These are phyloP conservation scores for Montipora capitata DNA, from an alignment of 92 coral and sea anemone species.

Conservation along the genomic window DNA sequence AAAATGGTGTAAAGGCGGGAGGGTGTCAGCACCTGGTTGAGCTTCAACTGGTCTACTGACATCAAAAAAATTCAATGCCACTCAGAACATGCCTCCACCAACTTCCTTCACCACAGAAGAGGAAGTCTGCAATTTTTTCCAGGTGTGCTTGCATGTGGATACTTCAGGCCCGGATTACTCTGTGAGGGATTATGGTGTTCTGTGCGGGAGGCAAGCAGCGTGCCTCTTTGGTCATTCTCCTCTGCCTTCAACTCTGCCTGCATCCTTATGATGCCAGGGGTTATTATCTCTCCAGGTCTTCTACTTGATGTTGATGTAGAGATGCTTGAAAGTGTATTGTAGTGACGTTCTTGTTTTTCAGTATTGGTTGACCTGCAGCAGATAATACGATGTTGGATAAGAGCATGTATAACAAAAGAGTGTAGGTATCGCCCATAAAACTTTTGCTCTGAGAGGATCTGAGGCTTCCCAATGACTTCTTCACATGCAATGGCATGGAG, in stretches of 20 bases:
- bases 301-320: slow-evolving; percentile 38
- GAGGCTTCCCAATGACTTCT: slow-evolving; percentile 43
- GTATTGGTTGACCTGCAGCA: slow-evolving; percentile 20
- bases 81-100: no score
- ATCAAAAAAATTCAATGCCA: no score
- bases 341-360: slow-evolving; percentile 41
- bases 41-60: no score
- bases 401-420: slow-evolving; percentile 44
- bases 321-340: slow-evolving; percentile 37
- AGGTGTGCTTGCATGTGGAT: slow-evolving; percentile 44
- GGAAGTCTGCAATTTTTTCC: slow-evolving; percentile 47
- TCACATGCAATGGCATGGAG: slow-evolving; percentile 7
- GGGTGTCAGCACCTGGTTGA: no score
- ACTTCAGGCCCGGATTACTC: slow-evolving; percentile 21
- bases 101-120: slow-evolving; percentile 29
- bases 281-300: no score
- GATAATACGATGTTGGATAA: slow-evolving; percentile 20
- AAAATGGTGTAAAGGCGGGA: no score
- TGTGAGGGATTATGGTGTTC: slow-evolving; percentile 48
- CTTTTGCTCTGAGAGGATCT: slow-evolving; percentile 24
- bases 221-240: slow-evolving; percentile 22
- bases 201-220: slow-evolving; percentile 34
- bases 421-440: slow-evolving; percentile 60
- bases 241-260: no score
- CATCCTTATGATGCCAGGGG: not conserved